Evolutionary conservation across 2,888 invertebrate genomes (phyloP).

Genomic region (Griposia aprilina): DNA sequence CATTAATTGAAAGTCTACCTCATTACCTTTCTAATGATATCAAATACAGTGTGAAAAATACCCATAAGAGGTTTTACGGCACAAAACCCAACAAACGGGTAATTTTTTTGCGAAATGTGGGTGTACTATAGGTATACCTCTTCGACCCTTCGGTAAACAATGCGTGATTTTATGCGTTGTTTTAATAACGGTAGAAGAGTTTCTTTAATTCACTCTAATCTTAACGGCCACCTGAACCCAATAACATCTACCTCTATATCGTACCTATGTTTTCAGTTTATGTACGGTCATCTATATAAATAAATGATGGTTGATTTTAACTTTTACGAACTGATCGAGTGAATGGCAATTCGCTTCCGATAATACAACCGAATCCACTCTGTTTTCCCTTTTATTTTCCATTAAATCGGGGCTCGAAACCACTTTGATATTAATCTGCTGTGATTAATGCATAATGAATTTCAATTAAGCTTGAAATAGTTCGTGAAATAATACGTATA

Average conservation of each 20-base stretch:
- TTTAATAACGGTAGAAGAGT: not conserved
- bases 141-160: too few relatives aligned
- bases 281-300: not conserved
- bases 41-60: too few relatives aligned
- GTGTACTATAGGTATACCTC: too few relatives aligned
- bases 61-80: too few relatives aligned
- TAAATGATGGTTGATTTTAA: constrained; percentile 14
- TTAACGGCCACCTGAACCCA: not conserved
- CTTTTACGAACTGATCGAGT: constrained; percentile 2
- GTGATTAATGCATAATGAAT: not conserved
- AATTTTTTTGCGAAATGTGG: too few relatives aligned
- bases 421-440: constrained; percentile 17
- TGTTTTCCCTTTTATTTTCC: constrained; percentile 6
- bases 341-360: not conserved
- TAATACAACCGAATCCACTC: constrained; percentile 28
- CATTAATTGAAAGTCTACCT: too few relatives aligned
- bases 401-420: constrained; percentile 18
- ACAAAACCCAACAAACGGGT: too few relatives aligned
- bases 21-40: too few relatives aligned
- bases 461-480: constrained; percentile 16
- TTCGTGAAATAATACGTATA: not conserved
- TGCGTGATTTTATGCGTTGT: too few relatives aligned
- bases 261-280: not conserved
- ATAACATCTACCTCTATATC: too few relatives aligned
- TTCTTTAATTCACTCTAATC: not conserved